Base-by-base conservation (phyloP, 1,140 invertebrate species). In the Zaprionus nigranus region DNA sequence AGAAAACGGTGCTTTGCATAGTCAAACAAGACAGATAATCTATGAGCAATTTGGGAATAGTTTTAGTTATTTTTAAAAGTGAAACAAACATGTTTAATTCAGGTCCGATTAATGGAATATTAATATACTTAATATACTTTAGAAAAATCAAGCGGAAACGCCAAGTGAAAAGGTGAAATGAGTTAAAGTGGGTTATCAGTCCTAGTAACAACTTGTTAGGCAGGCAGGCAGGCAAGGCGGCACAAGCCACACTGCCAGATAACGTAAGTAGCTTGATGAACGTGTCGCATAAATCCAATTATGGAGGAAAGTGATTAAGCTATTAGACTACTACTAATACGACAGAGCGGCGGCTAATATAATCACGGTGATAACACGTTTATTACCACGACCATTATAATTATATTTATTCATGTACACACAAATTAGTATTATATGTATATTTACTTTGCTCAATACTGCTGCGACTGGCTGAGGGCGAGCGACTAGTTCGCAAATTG, bases 401-500 rank as follows among this genome's bases (percentile, higher is more conserved):
- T 38, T 51, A 54, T 49, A 64, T 24, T 53, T 53, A 15, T 24
- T n/a, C 34, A 49, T n/a, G 15, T 22, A 38, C 22, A 28, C 3
- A n/a, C 1, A 28, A 43, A 24, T 28, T n/a, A n/a, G 46, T 38
- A 38, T 20, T 65, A 20, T 17, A 40, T 74, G n/a, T n/a, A 26
- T 72, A 91, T 67, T 86, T 92, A 92, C 91, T 92, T 90, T 86
- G 91, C 60, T 92, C 91, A 61, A 30, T 7, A 7, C 70, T 82
- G 72, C 91, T 92, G 59, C 91, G 75, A 60, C 78, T 90, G 60
- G 87, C 84, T 12, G 91, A 92, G 66, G 91, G 91, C 6, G 91
- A 92, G 73, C 91, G 85, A 77, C 91, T 92, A 60, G 77, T 63
- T 53, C 91, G 83, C 49, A 91, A 57, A 46, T 86, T 85, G n/a